Base-by-base conservation (phyloP, 2,888 invertebrate species). In the Spicauda simplicius region DNA sequence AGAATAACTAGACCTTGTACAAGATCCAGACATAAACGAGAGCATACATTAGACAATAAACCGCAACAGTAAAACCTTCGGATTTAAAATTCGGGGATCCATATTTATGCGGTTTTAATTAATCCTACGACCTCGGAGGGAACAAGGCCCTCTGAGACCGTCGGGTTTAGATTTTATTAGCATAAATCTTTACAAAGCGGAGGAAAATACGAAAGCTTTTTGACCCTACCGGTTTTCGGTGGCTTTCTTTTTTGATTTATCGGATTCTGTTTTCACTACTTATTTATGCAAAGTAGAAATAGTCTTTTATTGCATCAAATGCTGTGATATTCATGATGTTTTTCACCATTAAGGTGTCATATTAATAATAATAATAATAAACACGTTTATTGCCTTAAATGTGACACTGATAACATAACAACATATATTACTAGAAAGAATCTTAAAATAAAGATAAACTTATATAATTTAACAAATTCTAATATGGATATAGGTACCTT, bases 171-270 rank as follows among this genome's bases (percentile, higher is more conserved):
- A 52, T 41, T 41, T 12, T 41, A 60, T 60, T 60, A 52, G 50
- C 60, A 60, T 60, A 60, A 52, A 14, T 45, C 19, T 41, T 60
- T 59, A 16, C 59, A 59, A 59, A 50, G 25, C 25, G 18, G 56
- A n/a, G 45, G 14, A 12, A 45, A 45, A 45, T 14, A 45, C 16
- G 11, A 48, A n/a, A n/a, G 16, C 7, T 48, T 48, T 48, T 5
- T 48, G 16, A 16, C 48, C 14, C 48, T 48, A 14, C 41, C 12
- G 41, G n/a, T 41, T 41, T 14, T 41, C 41, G 14, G 41, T 41
- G 14, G 5, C 14, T 14, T 41, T 41, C 41, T 41, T 41, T 41
- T 41, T 41, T 41, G 14, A 14, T 41, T 14, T 14, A 41, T 41
- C 14, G 41, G 12, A 14, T 4, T 41, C 2, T 41, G 14, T 41